A percentile compares a stretch with the other conserved stretches of the same genome.
phyloP scores from a whole-genome alignment of 2,797 vertebrate genomes.

The Arnoldichthys spilopterus region DNA sequence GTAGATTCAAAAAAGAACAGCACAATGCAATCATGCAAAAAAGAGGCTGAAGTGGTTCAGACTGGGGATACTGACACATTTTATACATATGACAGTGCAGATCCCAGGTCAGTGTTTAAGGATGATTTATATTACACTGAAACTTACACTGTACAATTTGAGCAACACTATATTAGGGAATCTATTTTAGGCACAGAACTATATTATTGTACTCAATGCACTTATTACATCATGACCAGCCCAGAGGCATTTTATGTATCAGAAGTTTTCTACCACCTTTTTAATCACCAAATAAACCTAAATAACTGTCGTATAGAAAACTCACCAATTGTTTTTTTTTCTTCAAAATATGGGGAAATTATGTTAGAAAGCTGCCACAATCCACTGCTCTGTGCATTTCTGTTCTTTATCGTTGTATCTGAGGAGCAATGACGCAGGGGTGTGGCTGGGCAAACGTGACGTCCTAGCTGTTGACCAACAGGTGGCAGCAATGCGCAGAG shows the following conservation, averaged over 20 bases:
- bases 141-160: constrained; percentile 6
- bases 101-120: not conserved
- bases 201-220: constrained; percentile 6
- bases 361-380: not conserved
- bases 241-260: not conserved
- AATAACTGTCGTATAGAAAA: not conserved
- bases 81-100: not conserved
- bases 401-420: not conserved
- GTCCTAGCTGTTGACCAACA: constrained; percentile 22
- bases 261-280: not conserved
- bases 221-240: not conserved
- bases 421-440: constrained; percentile 10
- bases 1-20: not conserved
- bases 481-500: constrained; percentile 12
- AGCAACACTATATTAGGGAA: not conserved
- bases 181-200: not conserved
- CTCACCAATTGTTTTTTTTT: too few species aligned
- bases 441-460: not conserved
- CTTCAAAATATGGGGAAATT: too few species aligned
- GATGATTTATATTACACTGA: not conserved
- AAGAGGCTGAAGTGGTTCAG: not conserved
- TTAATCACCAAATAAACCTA: constrained; percentile 5
- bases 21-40: not conserved
- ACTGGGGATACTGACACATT: too few species aligned
- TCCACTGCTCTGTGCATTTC: not conserved